Percentiles rank a stretch among this genome's conserved stretches.
Conservation (phyloP, 30 jellyfish, hydroid and myxozoan genomes). For the Pelagia noctiluca region DNA sequence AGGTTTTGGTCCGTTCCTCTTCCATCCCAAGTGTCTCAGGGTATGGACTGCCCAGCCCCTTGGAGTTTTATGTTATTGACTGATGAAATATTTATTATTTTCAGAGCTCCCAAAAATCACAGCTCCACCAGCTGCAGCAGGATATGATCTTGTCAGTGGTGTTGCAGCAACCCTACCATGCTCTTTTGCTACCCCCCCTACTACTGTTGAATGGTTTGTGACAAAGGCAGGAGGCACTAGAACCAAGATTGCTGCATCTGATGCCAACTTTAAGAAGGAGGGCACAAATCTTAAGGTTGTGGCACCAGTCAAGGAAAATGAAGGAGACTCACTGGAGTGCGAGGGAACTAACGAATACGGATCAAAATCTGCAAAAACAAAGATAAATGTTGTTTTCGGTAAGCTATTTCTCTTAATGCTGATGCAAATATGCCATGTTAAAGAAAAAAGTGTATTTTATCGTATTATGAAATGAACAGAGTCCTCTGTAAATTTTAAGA, state of each 20-base stretch:
- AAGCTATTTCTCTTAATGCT: background rate
- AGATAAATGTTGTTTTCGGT: slow-evolving; percentile 33
- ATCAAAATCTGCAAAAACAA: slow-evolving; percentile 20
- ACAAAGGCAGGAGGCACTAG: slow-evolving; percentile 9
- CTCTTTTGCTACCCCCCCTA: slow-evolving; percentile 16
- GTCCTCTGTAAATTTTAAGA: no score
- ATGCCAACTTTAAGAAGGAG: slow-evolving; percentile 14
- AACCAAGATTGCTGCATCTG: background rate
- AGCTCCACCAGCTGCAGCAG: slow-evolving; percentile 35
- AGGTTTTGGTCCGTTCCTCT: no score
- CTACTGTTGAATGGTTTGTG: slow-evolving; percentile 17
- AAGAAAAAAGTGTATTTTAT: background rate
- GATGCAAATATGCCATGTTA: background rate
- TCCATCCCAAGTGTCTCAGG: no score
- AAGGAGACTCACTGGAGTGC: slow-evolving; percentile 39
- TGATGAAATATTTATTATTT: no score
- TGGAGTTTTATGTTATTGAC: no score
- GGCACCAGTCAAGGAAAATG: background rate
- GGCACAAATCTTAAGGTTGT: slow-evolving; percentile 45
- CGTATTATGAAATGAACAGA: no score
- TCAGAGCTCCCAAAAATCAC: slow-evolving; percentile 37
- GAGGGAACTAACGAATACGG: slow-evolving; percentile 35
- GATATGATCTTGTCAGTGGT: slow-evolving; percentile 42
- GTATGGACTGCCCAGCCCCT: no score
- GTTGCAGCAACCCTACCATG: slow-evolving; percentile 45